These are phyloP conservation scores for Archivesica marissinica DNA, from an alignment of 1,140 invertebrate genomes.

Conservation along the genomic window DNA sequence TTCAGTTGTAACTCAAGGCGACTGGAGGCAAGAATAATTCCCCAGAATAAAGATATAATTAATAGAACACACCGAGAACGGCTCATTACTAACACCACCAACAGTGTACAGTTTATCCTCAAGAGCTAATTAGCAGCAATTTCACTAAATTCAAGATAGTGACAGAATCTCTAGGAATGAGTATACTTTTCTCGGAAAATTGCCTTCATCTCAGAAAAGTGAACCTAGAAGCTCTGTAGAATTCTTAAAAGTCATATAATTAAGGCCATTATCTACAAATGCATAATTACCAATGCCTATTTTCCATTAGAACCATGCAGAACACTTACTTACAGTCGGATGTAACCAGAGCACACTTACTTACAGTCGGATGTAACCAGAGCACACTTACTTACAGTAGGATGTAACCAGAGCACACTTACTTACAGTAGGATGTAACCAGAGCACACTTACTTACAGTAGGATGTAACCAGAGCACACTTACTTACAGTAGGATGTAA, in stretches of 20 bases:
- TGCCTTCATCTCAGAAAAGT: slow-evolving; percentile 2
- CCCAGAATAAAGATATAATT: neutral
- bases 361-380: no score
- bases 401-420: no score
- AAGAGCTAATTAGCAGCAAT: slow-evolving; percentile 17
- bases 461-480: no score
- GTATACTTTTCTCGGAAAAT: neutral
- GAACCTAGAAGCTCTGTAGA: neutral
- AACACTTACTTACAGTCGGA: no score
- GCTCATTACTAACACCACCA: neutral
- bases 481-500: no score
- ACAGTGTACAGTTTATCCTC: slow-evolving; percentile 17
- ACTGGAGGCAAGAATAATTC: neutral
- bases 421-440: no score
- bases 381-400: no score
- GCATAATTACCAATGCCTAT: neutral
- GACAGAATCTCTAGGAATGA: neutral
- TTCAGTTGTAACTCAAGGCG: neutral
- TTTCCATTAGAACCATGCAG: neutral
- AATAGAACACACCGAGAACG: neutral
- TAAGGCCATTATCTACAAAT: neutral
- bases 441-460: no score
- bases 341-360: no score
- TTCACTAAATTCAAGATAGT: slow-evolving; percentile 17
- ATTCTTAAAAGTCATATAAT: slow-evolving; percentile 18